Evolutionary conservation across 2,113 vertebrate genomes (phyloP).

Genomic region (Neotoma lepida): DNA sequence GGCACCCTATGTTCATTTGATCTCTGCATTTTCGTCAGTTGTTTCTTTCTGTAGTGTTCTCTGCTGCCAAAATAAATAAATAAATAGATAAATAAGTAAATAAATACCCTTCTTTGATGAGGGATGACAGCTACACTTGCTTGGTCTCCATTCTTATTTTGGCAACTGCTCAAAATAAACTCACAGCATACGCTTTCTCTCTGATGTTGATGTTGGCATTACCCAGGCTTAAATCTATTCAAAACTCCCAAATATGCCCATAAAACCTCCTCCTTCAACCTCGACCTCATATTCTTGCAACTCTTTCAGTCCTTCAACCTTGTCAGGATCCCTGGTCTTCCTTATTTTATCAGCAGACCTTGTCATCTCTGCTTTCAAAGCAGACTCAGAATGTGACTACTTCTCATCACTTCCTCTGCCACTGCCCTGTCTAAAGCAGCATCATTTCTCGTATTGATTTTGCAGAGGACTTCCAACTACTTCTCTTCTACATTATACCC

Average conservation of each 20-base stretch:
- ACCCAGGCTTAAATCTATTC: not conserved
- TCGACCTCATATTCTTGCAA: not conserved
- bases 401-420: not conserved
- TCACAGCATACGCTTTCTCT: not conserved
- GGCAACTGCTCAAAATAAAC: not conserved
- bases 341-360: slow-evolving; percentile 21
- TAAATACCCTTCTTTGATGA: not conserved
- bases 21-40: not conserved
- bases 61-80: not conserved
- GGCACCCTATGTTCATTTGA: not conserved
- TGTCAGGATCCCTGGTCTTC: not conserved
- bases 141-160: not conserved
- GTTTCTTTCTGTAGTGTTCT: not conserved
- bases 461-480: not conserved
- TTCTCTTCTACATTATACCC: not conserved
- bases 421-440: slow-evolving; percentile 9
- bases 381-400: slow-evolving; percentile 17
- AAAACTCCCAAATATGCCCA: not conserved
- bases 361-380: slow-evolving; percentile 38
- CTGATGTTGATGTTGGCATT: not conserved
- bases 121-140: not conserved
- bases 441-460: slow-evolving; percentile 48
- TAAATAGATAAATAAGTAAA: not conserved
- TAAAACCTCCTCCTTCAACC: not conserved
- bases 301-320: not conserved